Percentiles rank a stretch among this genome's conserved stretches.
Evolutionary conservation across 2,113 vertebrate genomes (phyloP).

Genomic region (Syrmaticus mikado): DNA sequence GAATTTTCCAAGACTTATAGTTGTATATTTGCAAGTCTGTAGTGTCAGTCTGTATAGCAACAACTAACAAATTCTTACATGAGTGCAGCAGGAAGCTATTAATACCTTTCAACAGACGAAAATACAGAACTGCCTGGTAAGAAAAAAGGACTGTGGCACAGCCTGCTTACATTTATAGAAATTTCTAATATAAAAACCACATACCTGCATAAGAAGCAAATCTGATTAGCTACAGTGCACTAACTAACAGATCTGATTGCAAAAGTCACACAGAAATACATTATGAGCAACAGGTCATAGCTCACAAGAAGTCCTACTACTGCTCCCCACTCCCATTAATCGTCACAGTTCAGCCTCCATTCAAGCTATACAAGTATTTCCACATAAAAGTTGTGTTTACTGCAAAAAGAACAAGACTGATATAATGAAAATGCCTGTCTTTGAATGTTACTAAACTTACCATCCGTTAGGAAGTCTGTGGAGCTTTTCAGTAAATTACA

Average conservation of each 20-base stretch:
- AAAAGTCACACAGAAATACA: neutral
- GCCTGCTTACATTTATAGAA: neutral
- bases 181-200: neutral
- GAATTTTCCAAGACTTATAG: neutral
- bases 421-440: neutral
- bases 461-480: conserved; percentile 84
- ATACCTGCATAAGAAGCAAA: neutral
- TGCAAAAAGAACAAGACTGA: neutral
- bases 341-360: neutral
- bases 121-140: neutral
- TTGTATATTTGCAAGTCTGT: neutral
- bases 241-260: neutral
- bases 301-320: neutral
- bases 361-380: neutral
- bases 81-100: neutral
- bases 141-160: neutral
- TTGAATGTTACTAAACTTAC: conserved; percentile 75
- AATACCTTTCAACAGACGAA: neutral
- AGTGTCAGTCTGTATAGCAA: neutral
- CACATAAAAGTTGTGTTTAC: neutral
- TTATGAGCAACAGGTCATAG: neutral
- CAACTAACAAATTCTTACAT: neutral
- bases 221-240: neutral
- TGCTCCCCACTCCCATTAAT: neutral
- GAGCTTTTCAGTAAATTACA: conserved; percentile 84